Evolutionary conservation across 2,113 vertebrate species (phyloP).

Genomic region (Nannospalax galili): DNA sequence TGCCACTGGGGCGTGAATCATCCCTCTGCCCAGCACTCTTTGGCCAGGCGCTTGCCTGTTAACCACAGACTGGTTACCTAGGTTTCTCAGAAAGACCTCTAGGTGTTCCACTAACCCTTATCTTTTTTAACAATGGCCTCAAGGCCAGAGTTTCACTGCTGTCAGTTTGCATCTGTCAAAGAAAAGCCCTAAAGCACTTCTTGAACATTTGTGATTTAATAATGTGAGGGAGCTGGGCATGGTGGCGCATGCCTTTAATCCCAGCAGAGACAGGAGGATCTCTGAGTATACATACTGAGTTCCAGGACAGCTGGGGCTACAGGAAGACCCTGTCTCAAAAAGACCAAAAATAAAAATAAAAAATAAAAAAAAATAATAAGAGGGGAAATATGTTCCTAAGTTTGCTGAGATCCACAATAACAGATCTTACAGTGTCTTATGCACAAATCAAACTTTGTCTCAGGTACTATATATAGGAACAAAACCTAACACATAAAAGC

Average conservation of each 20-base stretch:
- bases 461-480: neutral
- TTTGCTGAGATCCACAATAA: neutral
- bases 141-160: neutral
- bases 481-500: neutral
- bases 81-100: neutral
- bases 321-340: too few species aligned
- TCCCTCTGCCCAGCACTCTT: neutral
- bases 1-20: neutral
- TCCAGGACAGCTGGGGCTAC: too few species aligned
- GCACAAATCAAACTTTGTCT: neutral
- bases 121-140: neutral
- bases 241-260: too few species aligned
- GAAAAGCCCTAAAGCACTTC: neutral
- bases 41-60: fast-evolving
- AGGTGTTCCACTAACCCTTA: neutral
- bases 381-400: neutral
- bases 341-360: too few species aligned
- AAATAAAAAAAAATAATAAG: neutral
- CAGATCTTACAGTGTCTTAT: neutral
- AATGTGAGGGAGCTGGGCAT: too few species aligned
- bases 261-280: too few species aligned
- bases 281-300: too few species aligned
- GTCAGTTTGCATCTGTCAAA: neutral
- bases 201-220: neutral
- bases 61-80: neutral